These are phyloP conservation scores for Halesus radiatus DNA, from an alignment of 1,140 invertebrate genomes.

Conservation along the genomic window DNA sequence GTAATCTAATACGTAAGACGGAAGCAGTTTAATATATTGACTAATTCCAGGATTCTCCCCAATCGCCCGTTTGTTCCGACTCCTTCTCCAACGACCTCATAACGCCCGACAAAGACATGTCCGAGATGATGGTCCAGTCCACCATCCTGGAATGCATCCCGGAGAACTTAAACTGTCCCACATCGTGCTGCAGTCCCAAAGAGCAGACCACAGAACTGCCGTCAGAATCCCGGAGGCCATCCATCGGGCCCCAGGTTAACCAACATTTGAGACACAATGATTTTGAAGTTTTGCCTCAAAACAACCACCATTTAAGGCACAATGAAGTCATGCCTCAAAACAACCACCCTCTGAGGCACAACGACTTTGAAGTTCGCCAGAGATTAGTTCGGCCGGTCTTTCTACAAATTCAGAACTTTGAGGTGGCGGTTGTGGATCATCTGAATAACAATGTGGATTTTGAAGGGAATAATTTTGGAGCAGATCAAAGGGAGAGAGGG, in stretches of 20 bases:
- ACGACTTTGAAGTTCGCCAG: constrained; percentile 7
- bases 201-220: neutral
- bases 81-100: constrained; percentile 49
- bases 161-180: constrained; percentile 45
- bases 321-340: neutral
- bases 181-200: constrained; percentile 22
- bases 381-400: constrained; percentile 41
- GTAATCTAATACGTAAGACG: too few species aligned
- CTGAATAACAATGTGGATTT: constrained; percentile 49
- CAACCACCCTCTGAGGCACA: neutral
- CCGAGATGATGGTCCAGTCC: constrained; percentile 38
- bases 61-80: constrained; percentile 44
- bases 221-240: constrained; percentile 24
- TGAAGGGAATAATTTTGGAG: constrained; percentile 48
- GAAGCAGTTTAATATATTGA: neutral
- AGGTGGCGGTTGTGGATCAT: constrained; percentile 28
- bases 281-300: constrained; percentile 5
- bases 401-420: constrained; percentile 41
- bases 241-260: constrained; percentile 26
- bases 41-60: constrained; percentile 48
- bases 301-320: neutral
- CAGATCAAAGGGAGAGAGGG: constrained; percentile 13
- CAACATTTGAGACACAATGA: constrained; percentile 4
- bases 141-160: constrained; percentile 48
- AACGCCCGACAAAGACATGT: constrained; percentile 45